Evolutionary conservation across 2,888 invertebrate genomes (phyloP), one percentile per base, ranked within the genome.

Genomic region (Bombylius discolor): DNA sequence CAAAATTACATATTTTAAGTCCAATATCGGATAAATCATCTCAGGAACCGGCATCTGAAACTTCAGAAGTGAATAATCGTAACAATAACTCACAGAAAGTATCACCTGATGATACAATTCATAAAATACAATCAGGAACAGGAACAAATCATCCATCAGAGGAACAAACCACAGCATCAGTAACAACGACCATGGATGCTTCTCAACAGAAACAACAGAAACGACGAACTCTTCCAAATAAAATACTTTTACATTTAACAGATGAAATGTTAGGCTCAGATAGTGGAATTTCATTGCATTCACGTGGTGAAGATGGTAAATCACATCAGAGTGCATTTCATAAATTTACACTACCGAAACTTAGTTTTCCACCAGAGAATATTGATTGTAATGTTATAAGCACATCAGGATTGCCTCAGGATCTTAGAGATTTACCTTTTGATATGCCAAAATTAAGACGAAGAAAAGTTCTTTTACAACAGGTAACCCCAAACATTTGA

Each of bases 21-120:
- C 91, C 91, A 31, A 91, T 91, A 66, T 90, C 90, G 57, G 91
- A 91, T 73, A 91, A 90, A 73, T 90, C 90, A 32, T 89, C 89
- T 2, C 89, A 89, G 72, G 91, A 91, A 67, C 89, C 87, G 14
- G 85, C 82, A 31, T 87, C 88, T 8, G 89, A 90, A 71, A 84
- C 86, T 31, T 87, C 87, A 12, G 89, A 89, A 66, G 87, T 88
- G 67, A 87, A 86, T 65, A 82, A 83, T 63, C 84, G 85, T 68
- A 86, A 86, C 67, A 86, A 85, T 67, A 85, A 85, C 66, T 86
- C 86, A 1, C 85, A 85, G 68, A 85, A 86, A 67, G 83, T 82
- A 52, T 85, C 87, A 31, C 88, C 87, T 0, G 87, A 85, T 66
- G 84, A 84, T 60, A 70, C 67, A 50, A 73, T 52, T 8, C 55